A percentile compares a stretch with the other conserved stretches of the same genome.
These are phyloP conservation scores for Drosophila tropicalis DNA, from an alignment of 1,140 invertebrate genomes.

Conservation along the genomic window DNA sequence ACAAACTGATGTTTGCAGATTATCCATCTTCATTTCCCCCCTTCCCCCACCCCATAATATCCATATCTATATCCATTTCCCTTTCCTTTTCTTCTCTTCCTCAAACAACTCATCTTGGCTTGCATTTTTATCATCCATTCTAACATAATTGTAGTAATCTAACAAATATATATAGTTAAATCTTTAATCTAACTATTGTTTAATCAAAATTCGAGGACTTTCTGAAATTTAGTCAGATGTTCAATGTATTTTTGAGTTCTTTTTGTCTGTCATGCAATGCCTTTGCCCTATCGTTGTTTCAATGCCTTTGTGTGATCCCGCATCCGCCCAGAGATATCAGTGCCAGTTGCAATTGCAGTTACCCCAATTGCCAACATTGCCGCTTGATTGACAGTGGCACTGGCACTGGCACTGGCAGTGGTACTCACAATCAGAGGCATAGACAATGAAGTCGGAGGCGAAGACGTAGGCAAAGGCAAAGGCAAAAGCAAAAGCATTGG, in stretches of 20 bases:
- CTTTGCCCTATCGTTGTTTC: background rate
- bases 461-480: background rate
- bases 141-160: background rate
- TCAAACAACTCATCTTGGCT: too few relatives aligned
- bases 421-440: slow-evolving; percentile 7
- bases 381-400: slow-evolving; percentile 52
- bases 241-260: background rate
- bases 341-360: slow-evolving; percentile 28
- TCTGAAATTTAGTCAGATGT: background rate
- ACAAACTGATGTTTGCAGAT: slow-evolving; percentile 21
- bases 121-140: background rate
- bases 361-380: slow-evolving; percentile 25
- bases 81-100: background rate
- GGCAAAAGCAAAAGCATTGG: background rate
- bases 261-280: background rate
- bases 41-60: background rate
- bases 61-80: background rate
- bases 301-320: slow-evolving; percentile 7
- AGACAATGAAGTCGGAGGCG: background rate
- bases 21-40: slow-evolving; percentile 11
- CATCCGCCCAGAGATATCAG: slow-evolving; percentile 26
- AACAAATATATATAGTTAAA: too few relatives aligned
- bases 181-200: too few relatives aligned
- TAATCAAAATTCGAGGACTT: background rate
- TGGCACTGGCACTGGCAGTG: slow-evolving; percentile 15